A percentile compares a stretch with the other conserved stretches of the same genome.
Conservation (phyloP, 2,113 vertebrate species). For the Alaudala cheleensis region DNA sequence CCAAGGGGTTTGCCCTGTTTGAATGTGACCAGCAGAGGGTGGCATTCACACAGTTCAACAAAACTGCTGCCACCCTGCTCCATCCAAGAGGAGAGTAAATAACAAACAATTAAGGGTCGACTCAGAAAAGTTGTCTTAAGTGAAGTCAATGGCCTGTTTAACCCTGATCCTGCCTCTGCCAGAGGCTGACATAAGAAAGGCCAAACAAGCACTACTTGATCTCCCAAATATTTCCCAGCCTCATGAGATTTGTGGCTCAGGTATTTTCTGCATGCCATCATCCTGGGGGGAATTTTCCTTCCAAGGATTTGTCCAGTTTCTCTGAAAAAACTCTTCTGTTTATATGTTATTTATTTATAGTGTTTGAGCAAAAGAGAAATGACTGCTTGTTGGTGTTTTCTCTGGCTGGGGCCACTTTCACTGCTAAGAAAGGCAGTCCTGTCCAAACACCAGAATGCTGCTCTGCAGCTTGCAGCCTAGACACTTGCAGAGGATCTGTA, state of each 20-base stretch:
- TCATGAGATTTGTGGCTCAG: not conserved
- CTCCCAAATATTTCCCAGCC: not conserved
- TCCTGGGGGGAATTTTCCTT: not conserved
- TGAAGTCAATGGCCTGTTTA: not conserved
- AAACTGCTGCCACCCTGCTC: not conserved
- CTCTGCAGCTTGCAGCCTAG: not conserved
- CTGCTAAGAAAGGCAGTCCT: not conserved
- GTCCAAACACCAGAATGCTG: not conserved
- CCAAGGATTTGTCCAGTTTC: not conserved
- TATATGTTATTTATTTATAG: not conserved
- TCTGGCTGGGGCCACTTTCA: not conserved
- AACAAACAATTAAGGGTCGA: not conserved
- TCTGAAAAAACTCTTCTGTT: not conserved
- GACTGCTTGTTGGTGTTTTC: not conserved
- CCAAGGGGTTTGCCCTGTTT: not conserved
- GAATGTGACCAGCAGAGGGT: not conserved
- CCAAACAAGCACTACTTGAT: not conserved
- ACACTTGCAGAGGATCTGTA: not conserved
- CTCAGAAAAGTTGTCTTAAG: rapidly evolving
- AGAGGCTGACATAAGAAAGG: not conserved
- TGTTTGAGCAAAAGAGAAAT: not conserved
- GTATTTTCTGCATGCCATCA: not conserved
- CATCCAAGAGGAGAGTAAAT: not conserved
- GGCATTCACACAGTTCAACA: not conserved
- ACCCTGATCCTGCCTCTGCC: not conserved